phyloP scores from a whole-genome alignment of 2,113 vertebrate species.

The Fukomys damarensis region DNA sequence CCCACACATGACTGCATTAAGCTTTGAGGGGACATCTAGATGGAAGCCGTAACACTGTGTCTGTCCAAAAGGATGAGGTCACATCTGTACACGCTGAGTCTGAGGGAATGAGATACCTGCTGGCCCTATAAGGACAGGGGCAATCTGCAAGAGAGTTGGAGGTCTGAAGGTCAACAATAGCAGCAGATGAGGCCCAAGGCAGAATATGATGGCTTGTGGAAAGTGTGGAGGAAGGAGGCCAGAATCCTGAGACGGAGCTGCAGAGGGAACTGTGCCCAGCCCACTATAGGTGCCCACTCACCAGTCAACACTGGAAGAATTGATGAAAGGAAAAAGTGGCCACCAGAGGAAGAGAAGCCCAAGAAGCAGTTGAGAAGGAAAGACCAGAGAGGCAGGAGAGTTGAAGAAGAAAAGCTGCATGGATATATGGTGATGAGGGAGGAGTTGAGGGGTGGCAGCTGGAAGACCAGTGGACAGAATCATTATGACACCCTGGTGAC shows the following conservation, averaged over 20 bases:
- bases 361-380: background rate
- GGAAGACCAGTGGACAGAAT: background rate
- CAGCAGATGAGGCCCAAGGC: background rate
- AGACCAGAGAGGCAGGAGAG: background rate
- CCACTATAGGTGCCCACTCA: background rate
- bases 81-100: rapidly evolving
- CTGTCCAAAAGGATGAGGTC: background rate
- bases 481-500: background rate
- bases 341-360: background rate
- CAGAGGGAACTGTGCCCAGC: background rate
- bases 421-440: background rate
- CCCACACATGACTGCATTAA: background rate
- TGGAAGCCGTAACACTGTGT: background rate
- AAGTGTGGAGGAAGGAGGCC: background rate
- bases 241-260: background rate
- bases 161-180: background rate
- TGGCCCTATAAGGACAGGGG: background rate
- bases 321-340: background rate
- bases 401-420: background rate
- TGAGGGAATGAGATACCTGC: background rate
- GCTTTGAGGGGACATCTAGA: background rate
- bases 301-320: background rate
- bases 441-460: background rate
- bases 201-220: background rate
- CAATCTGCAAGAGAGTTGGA: background rate